phyloP scores from a whole-genome alignment of 2,888 invertebrate species.

The Chirona hameri region DNA sequence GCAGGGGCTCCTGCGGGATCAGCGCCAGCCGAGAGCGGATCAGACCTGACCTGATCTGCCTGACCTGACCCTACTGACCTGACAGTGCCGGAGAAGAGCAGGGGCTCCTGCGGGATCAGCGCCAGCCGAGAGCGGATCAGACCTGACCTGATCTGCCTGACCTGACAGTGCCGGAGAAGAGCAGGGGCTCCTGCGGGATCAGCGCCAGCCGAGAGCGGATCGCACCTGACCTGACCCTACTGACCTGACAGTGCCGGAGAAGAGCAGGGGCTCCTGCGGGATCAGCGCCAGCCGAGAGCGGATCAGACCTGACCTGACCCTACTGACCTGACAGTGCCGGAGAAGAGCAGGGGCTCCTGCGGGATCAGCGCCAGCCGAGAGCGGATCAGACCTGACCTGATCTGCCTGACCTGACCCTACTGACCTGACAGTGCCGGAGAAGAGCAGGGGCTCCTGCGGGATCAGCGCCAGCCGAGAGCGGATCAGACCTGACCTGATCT shows the following conservation, averaged over 20 bases:
- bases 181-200: too few species aligned
- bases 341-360: slow-evolving; percentile 75
- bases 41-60: too few species aligned
- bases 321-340: slow-evolving; percentile 60
- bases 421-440: slow-evolving; percentile 34
- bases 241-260: too few species aligned
- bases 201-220: too few species aligned
- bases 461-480: slow-evolving; percentile 76
- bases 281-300: too few species aligned
- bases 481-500: too few species aligned
- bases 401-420: slow-evolving; percentile 50
- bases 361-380: slow-evolving; percentile 73
- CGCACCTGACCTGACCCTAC: too few species aligned
- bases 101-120: slow-evolving; percentile 75
- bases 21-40: too few species aligned
- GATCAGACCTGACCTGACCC: too few species aligned
- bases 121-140: slow-evolving; percentile 68
- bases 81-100: slow-evolving; percentile 73
- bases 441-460: slow-evolving; percentile 66
- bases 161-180: too few species aligned
- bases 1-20: too few species aligned
- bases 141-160: background rate
- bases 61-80: slow-evolving; percentile 40
- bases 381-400: slow-evolving; percentile 52
- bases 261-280: too few species aligned